These are phyloP conservation scores for Carcina quercana DNA, from an alignment of 2,888 invertebrate species.

Conservation along the genomic window DNA sequence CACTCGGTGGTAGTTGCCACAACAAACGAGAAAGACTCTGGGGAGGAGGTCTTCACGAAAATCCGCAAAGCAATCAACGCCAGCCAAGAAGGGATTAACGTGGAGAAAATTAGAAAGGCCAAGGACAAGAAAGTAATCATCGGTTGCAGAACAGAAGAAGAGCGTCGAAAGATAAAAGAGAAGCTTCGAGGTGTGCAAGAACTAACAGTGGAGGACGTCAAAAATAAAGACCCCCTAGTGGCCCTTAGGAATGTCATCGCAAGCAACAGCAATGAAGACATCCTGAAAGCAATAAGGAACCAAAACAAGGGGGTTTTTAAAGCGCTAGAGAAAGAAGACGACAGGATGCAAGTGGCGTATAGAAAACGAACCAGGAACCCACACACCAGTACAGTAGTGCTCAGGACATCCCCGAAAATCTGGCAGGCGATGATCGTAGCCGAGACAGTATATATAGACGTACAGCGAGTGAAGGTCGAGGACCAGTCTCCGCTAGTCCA, in stretches of 20 bases:
- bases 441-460: background rate
- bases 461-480: background rate
- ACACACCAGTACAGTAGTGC: background rate
- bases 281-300: background rate
- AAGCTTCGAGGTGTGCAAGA: background rate
- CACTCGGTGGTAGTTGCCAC: background rate
- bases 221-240: constrained; percentile 1
- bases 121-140: constrained; percentile 2
- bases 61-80: background rate
- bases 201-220: background rate
- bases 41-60: background rate
- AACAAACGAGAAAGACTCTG: background rate
- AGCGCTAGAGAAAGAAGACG: background rate
- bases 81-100: background rate
- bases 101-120: background rate
- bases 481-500: background rate
- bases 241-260: background rate
- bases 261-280: background rate
- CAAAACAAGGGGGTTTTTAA: background rate
- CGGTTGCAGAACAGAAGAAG: background rate
- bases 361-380: background rate
- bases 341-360: background rate
- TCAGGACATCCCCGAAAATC: background rate
- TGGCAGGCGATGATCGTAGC: background rate
- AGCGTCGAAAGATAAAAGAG: background rate